Evolutionary conservation across 2,797 vertebrate genomes (phyloP), one percentile per base, ranked within the genome.

Genomic region (Gymnoscopelus microlampas): DNA sequence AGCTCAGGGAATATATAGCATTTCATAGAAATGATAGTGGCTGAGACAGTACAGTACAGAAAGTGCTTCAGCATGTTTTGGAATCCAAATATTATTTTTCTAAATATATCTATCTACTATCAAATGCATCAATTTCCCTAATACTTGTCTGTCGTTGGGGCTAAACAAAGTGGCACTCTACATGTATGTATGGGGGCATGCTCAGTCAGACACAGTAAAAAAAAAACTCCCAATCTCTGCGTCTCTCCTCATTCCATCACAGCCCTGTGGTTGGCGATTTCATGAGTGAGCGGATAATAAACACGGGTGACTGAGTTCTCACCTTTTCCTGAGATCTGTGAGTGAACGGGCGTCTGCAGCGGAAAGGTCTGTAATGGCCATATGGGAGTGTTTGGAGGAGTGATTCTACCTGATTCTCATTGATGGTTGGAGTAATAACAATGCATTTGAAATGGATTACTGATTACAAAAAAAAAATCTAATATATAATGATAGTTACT

Each of bases 231-330:
- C 44, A 10, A 49, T 73, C 61, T 63, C 68, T 0, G 74, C 13
- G 68, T 44, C 82, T 75, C 68, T 71, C 63, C 54, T 47, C 15
- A 62, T 79, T 68, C 70, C 61, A 24, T 85, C 82, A 53, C 84
- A 67, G 83, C 80, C 80, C 86, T 56, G 74, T 82, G 78, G 80
- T 80, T 71, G 66, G 66, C 64, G 79, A 93, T 94, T 93, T 93
- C 90, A 93, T 87, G 88, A 91, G 84, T 93, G 91, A 93, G 79
- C 88, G 83, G 89, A 81, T 91, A 91, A 93, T 94, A 87, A 91
- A 87, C 85, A 89, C 12, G 89, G 93, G 88, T 94, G 92, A 91
- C 89, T 92, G 91, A 76, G 81, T 81, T 84, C 78, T 93, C 92
- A 93, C 93, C 91, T 92, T 89, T 74, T 63, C 68, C 84, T 68